Conservation (phyloP, 37 sponge, comb jelly and placozoan genomes). For the Oopsacas minuta region DNA sequence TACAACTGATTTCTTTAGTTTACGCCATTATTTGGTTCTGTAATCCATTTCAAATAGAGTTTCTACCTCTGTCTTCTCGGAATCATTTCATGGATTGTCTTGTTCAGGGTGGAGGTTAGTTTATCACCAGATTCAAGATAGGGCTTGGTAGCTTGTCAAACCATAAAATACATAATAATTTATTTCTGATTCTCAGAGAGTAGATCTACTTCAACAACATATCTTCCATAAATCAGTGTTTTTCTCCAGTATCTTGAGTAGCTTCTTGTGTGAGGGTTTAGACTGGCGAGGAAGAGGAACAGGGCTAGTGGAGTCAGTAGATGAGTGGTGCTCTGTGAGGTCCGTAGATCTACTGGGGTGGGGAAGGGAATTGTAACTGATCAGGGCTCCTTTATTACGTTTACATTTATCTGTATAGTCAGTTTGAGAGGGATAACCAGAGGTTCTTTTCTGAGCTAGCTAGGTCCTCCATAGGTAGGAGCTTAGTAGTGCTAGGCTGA, state of each 20-base stretch:
- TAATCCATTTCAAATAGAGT: constrained; percentile 90
- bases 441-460: not conserved
- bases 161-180: not conserved
- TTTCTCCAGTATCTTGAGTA: not conserved
- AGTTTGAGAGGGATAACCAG: not conserved
- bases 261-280: not conserved
- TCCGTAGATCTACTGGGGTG: not conserved
- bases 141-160: not conserved
- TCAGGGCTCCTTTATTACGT: not conserved
- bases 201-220: not conserved
- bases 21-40: constrained; percentile 66
- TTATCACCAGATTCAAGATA: not conserved
- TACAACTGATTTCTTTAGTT: constrained; percentile 32
- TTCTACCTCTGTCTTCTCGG: constrained; percentile 24
- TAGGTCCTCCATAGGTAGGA: not conserved
- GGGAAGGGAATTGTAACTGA: not conserved
- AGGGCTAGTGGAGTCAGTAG: not conserved
- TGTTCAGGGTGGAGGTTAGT: not conserved
- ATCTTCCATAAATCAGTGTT: not conserved
- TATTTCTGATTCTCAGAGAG: not conserved
- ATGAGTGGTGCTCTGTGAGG: not conserved
- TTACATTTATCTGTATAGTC: not conserved
- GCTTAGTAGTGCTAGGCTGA: not conserved
- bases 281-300: not conserved
- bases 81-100: not conserved